phyloP scores from a whole-genome alignment of 2,797 vertebrate species.

The Nothura maculosa region DNA sequence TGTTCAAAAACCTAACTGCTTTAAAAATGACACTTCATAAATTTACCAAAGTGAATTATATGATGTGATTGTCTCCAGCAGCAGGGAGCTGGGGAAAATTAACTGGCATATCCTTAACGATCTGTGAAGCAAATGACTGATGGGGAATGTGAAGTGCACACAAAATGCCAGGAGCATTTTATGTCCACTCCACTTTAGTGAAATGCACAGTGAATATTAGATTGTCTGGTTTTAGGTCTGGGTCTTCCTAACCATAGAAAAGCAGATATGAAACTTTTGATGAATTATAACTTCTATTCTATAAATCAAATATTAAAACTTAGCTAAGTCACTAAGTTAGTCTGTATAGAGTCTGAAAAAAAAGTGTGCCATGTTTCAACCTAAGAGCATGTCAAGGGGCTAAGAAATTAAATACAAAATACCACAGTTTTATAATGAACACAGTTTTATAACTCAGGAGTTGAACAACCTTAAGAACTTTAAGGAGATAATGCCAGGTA shows the following conservation, averaged over 20 bases:
- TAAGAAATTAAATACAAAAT: not conserved
- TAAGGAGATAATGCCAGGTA: not conserved
- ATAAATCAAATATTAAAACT: not conserved
- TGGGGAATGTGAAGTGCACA: not conserved
- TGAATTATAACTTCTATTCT: not conserved
- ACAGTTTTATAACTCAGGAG: not conserved
- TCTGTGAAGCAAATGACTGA: conserved; percentile 17
- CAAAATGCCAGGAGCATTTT: conserved; percentile 1
- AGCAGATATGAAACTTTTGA: not conserved
- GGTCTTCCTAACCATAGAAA: not conserved
- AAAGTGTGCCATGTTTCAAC: not conserved
- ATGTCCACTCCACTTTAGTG: not conserved
- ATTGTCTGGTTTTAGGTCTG: not conserved
- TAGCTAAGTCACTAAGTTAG: not conserved
- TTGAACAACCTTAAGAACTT: not conserved
- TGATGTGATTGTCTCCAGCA: not conserved
- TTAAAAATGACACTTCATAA: not conserved
- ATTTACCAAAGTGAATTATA: not conserved
- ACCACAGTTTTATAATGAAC: not conserved
- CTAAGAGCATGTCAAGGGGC: not conserved
- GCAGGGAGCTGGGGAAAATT: not conserved
- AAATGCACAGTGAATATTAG: not conserved
- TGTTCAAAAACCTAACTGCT: not conserved
- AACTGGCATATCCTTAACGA: conserved; percentile 12
- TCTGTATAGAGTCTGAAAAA: not conserved